These are phyloP conservation scores for Sapayoa aenigma DNA, from an alignment of 2,113 vertebrate genomes.

Conservation along the genomic window DNA sequence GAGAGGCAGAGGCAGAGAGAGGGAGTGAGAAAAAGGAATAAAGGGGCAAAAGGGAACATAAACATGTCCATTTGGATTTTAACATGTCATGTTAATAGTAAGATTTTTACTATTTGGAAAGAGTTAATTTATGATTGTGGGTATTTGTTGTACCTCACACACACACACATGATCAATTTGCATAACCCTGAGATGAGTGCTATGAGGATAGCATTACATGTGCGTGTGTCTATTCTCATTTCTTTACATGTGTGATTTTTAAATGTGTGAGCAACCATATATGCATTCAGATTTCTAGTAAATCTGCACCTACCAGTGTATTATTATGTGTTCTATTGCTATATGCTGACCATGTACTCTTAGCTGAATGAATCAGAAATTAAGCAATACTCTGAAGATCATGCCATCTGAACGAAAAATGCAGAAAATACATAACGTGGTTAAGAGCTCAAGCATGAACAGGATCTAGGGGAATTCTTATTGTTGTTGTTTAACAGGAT, in stretches of 20 bases:
- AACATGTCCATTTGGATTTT: conserved; percentile 45
- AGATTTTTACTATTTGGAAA: conserved; percentile 26
- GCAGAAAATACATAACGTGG: background rate
- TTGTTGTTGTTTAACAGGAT: conserved; percentile 6
- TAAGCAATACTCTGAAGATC: background rate
- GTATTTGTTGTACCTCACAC: background rate
- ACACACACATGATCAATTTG: background rate
- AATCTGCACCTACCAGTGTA: background rate
- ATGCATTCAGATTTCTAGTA: background rate
- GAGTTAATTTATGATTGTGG: background rate
- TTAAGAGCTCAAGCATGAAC: background rate
- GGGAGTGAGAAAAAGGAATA: conserved; percentile 37
- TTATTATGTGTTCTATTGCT: background rate
- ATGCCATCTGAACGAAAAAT: conserved; percentile 32
- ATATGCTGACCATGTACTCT: background rate
- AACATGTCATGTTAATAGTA: background rate
- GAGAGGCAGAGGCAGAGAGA: conserved; percentile 27
- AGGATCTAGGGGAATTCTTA: background rate
- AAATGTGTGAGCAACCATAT: background rate
- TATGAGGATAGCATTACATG: background rate
- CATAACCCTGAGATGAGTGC: background rate
- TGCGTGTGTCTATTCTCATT: background rate
- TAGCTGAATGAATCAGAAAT: background rate
- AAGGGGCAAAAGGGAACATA: conserved; percentile 46
- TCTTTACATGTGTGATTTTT: conserved; percentile 5